phyloP scores from a whole-genome alignment of 2,113 vertebrate species.

The Platycercus adscitus region DNA sequence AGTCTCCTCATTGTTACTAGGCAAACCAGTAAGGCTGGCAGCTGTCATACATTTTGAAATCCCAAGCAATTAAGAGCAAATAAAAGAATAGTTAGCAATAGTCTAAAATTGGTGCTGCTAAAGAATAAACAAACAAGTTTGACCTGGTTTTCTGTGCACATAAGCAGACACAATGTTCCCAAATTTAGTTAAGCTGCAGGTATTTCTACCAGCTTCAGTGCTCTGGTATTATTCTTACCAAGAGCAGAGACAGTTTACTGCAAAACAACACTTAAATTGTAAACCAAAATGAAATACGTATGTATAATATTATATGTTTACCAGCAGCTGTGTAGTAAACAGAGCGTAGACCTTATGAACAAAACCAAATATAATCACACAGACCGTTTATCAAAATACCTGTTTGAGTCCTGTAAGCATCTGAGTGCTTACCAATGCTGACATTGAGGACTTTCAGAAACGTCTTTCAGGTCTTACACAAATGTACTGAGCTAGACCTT shows the following conservation, averaged over 20 bases:
- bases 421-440: not conserved
- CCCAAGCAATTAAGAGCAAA: not conserved
- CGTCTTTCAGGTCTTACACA: not conserved
- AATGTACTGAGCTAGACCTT: not conserved
- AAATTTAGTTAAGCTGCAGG: not conserved
- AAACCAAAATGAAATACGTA: not conserved
- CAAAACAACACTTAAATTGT: not conserved
- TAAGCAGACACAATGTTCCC: not conserved
- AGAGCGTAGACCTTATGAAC: not conserved
- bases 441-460: not conserved
- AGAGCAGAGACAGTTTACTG: not conserved
- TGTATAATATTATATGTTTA: not conserved
- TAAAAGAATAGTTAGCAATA: not conserved
- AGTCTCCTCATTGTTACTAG: not conserved
- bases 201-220: not conserved
- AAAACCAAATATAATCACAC: not conserved
- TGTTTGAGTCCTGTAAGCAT: not conserved
- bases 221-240: not conserved
- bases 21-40: not conserved
- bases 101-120: not conserved
- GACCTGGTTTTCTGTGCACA: not conserved
- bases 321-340: not conserved
- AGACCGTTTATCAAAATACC: not conserved
- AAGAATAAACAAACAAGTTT: not conserved
- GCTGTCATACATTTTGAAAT: not conserved